Evolutionary conservation across 2,113 vertebrate genomes (phyloP), one percentile per base, ranked within the genome.

Genomic region (Alces alces): DNA sequence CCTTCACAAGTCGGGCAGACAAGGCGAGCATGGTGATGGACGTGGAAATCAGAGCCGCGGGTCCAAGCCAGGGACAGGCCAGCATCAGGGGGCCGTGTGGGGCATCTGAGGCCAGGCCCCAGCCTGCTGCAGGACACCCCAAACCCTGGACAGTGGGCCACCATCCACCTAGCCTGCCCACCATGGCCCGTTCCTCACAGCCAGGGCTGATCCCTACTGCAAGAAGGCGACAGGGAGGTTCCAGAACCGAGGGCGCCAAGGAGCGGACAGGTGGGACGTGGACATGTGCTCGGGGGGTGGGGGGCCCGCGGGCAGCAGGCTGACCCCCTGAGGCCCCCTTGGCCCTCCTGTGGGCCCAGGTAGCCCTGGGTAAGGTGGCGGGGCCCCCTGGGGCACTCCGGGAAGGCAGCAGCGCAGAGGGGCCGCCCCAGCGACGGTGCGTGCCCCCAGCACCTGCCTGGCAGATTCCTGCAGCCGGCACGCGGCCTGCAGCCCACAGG

Each of bases 401-500:
- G 15, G 79, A 12, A 21, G 47, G 45, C 9, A 1, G 78, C 28
- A 12, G 30, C 0, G 0, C 1, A 0, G 21, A 11, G 23, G 7
- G 15, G 17, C 23, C 6, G 33, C 21, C 6, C 64, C 64, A 66
- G n/a, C 0, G 2, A n/a, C 0, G 4, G n/a, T 39, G 19, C 2
- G 0, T 3, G n/a, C n/a, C 66, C n/a, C 19, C 19, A 39, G 66
- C 19, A 23, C 66, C 66, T 70, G n/a, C 66, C 66, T 2, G 2
- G n/a, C n/a, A 39, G 66, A 0, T 30, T 17, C 54, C 52, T 39
- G 21, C 64, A 2, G 1, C 21, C 84, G 66, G 36, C 52, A 85
- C 43, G 60, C n/a, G 45, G 66, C 21, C 36, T 96, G 94, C 73
- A 86, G 89, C 87, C 87, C 96, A 96, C 57, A 61, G 92, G 23